Evolutionary conservation across 1,140 invertebrate genomes (phyloP).

Genomic region (Chionoecetes opilio): DNA sequence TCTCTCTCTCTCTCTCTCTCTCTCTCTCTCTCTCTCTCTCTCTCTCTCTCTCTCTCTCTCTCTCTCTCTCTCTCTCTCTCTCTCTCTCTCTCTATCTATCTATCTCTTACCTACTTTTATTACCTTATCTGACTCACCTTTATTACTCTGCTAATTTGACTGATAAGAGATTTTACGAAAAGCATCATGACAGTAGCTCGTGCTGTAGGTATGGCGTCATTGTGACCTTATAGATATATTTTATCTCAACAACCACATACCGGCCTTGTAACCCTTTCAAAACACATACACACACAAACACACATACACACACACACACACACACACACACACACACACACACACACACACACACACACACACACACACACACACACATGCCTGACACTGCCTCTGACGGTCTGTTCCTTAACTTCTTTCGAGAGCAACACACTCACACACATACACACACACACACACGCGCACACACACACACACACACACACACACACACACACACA

Average conservation of each 20-base stretch:
- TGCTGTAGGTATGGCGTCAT: background rate
- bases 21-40: too few species aligned
- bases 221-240: background rate
- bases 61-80: conserved; percentile 44
- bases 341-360: background rate
- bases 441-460: background rate
- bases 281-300: too few species aligned
- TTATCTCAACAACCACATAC: background rate
- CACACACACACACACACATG: conserved; percentile 13
- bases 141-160: background rate
- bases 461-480: background rate
- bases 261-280: background rate
- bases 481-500: background rate
- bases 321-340: background rate
- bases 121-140: background rate
- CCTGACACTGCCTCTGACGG: too few species aligned
- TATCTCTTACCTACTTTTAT: background rate
- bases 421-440: too few species aligned
- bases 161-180: background rate
- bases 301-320: background rate
- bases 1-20: too few species aligned
- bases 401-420: too few species aligned
- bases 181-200: too few species aligned
- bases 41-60: background rate
- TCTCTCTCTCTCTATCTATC: background rate